phyloP scores from a whole-genome alignment of 2,113 vertebrate genomes.

The Podarcis raffonei region DNA sequence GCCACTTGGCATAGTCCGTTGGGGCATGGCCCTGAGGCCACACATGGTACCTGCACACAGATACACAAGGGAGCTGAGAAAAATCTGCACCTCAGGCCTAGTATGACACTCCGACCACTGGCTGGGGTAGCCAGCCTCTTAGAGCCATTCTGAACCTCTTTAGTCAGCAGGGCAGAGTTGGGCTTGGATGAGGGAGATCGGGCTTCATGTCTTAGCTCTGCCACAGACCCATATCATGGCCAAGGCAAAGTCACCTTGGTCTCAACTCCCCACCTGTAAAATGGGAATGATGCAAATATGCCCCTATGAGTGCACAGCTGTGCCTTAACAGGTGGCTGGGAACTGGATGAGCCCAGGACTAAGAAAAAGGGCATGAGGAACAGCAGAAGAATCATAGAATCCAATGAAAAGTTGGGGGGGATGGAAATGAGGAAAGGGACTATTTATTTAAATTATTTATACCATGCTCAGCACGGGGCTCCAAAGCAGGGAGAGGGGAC shows the following conservation, averaged over 20 bases:
- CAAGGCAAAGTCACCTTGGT: background rate
- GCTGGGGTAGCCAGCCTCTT: background rate
- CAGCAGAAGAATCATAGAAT: background rate
- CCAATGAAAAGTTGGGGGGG: background rate
- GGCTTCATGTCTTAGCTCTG: background rate
- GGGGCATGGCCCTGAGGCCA: slow-evolving; percentile 93
- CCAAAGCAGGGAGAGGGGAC: background rate
- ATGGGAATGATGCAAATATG: background rate
- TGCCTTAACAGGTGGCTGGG: background rate
- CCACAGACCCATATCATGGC: background rate
- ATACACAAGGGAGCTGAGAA: background rate
- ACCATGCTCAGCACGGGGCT: background rate
- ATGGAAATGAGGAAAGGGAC: background rate
- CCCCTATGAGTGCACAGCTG: background rate
- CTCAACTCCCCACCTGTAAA: background rate
- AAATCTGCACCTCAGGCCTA: background rate
- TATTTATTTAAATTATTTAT: background rate
- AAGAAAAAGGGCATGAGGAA: background rate
- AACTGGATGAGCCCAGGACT: background rate
- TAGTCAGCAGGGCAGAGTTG: background rate
- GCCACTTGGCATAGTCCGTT: slow-evolving; percentile 93
- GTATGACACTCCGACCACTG: background rate
- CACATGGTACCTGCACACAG: slow-evolving; percentile 85
- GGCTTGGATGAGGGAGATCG: background rate
- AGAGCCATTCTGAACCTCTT: background rate